Conservation (phyloP, 2,113 vertebrate genomes). For the Crotalus helleri region DNA sequence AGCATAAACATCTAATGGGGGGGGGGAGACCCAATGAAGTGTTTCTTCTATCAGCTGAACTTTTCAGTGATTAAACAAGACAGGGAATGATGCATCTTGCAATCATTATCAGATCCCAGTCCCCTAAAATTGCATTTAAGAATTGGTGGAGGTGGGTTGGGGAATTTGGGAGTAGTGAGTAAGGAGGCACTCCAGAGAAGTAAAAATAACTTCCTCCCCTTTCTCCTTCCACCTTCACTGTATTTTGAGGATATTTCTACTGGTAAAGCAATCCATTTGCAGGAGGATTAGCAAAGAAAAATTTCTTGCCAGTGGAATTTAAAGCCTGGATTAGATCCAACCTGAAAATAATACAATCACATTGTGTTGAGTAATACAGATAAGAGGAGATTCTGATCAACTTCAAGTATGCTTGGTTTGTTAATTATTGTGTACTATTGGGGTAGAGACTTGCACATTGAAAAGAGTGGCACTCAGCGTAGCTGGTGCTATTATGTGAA, state of each 20-base stretch:
- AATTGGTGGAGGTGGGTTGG: background rate
- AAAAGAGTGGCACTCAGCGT: background rate
- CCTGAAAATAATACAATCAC: slow-evolving; percentile 6
- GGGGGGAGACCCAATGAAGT: background rate
- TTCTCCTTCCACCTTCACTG: background rate
- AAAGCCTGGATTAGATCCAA: slow-evolving; percentile 21
- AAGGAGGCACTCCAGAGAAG: background rate
- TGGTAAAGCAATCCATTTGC: background rate
- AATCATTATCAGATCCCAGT: background rate
- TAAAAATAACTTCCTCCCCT: background rate
- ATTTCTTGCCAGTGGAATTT: slow-evolving; percentile 16
- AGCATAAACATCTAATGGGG: background rate
- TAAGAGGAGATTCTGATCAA: slow-evolving; percentile 5
- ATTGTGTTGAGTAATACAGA: slow-evolving; percentile 12
- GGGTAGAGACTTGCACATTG: background rate
- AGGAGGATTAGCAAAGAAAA: slow-evolving; percentile 27
- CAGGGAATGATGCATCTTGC: background rate
- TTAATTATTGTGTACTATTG: background rate
- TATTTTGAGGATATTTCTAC: background rate
- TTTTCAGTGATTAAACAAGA: background rate
- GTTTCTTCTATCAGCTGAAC: background rate
- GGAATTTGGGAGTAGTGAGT: background rate
- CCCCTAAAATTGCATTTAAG: too few relatives aligned
- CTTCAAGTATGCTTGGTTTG: background rate
- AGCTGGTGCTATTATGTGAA: slow-evolving; percentile 10